These are phyloP conservation scores for Papilio xuthus DNA, from an alignment of 1,140 invertebrate species.

Conservation along the genomic window DNA sequence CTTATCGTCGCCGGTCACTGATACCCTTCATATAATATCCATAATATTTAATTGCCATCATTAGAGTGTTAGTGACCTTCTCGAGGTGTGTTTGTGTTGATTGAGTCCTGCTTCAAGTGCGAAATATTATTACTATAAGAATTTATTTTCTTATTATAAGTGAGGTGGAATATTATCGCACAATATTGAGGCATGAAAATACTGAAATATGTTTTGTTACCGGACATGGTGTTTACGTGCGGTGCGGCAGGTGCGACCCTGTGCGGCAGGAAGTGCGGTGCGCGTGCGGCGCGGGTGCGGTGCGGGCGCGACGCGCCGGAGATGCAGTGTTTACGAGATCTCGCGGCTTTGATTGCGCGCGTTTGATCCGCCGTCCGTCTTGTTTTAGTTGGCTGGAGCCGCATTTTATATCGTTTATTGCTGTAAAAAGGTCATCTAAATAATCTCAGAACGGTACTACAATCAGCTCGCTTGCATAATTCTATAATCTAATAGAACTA, in stretches of 20 bases:
- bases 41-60: not conserved
- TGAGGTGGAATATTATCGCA: not conserved
- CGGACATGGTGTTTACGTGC: slow-evolving; percentile 59
- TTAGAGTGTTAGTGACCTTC: not conserved
- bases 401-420: slow-evolving; percentile 28
- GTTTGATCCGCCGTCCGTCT: slow-evolving; percentile 45
- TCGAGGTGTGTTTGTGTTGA: not conserved
- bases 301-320: not conserved
- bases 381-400: slow-evolving; percentile 13
- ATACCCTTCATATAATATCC: slow-evolving; percentile 8
- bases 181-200: slow-evolving; percentile 2
- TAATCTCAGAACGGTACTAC: slow-evolving; percentile 2
- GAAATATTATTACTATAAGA: not conserved
- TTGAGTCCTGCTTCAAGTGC: not conserved
- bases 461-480: not conserved
- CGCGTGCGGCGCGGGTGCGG: not conserved
- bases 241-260: slow-evolving; percentile 60
- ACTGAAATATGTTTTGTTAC: slow-evolving; percentile 35
- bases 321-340: slow-evolving; percentile 42
- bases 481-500: not conserved
- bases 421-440: slow-evolving; percentile 16
- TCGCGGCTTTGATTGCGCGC: slow-evolving; percentile 53
- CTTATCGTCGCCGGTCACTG: not conserved
- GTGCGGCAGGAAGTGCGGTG: slow-evolving; percentile 57
- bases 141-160: not conserved